Evolutionary conservation across 2,113 vertebrate species (phyloP).

Genomic region (Prochilodus magdalenae): DNA sequence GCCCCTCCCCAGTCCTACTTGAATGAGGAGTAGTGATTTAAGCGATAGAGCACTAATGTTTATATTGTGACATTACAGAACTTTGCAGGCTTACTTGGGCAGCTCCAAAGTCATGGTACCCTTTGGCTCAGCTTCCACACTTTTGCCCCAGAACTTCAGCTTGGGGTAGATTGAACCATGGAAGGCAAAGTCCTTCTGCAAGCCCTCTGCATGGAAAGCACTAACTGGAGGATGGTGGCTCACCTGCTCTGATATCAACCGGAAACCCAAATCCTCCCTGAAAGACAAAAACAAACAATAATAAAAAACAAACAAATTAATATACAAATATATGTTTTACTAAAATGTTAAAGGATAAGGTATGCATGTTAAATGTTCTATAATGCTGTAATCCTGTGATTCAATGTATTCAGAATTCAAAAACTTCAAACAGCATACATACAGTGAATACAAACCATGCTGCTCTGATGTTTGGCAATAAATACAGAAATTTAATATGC

Average conservation of each 20-base stretch:
- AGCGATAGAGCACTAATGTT: neutral
- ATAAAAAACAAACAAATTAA: no score
- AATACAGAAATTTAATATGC: no score
- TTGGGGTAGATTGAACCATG: slow-evolving; percentile 98
- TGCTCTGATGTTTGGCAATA: no score
- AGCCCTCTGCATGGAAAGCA: slow-evolving; percentile 94
- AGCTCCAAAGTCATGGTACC: slow-evolving; percentile 97
- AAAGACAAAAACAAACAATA: no score
- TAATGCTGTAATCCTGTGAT: no score
- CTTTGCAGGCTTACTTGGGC: slow-evolving; percentile 83
- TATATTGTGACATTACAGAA: neutral
- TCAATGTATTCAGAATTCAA: neutral
- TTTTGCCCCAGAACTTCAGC: slow-evolving; percentile 99
- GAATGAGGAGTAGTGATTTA: no score
- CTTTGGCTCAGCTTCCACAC: slow-evolving; percentile 96
- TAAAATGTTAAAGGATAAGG: neutral
- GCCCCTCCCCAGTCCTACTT: no score
- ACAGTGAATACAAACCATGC: no score
- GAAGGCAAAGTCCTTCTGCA: slow-evolving; percentile 93
- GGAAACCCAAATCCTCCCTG: slow-evolving; percentile 96
- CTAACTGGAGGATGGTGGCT: slow-evolving; percentile 97
- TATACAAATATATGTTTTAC: neutral
- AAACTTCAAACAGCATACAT: neutral
- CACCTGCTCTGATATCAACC: slow-evolving; percentile 96
- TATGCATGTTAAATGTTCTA: no score